Base-by-base conservation (phyloP, 2,113 vertebrate species). In the Sitta europaea region DNA sequence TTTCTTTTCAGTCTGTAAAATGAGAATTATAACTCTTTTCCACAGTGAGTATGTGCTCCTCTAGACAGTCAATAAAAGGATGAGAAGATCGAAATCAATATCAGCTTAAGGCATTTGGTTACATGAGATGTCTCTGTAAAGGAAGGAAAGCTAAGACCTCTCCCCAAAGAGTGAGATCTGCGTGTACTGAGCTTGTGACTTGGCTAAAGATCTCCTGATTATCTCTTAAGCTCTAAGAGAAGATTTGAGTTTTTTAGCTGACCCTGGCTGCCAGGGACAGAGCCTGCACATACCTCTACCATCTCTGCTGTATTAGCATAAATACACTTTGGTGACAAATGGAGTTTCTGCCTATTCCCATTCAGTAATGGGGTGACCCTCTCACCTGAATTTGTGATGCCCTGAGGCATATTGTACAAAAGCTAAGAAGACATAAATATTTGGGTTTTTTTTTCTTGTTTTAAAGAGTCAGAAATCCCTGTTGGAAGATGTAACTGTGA, bases 81-180 rank as follows among this genome's bases (percentile, higher is more conserved):
- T 36, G 23, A 88, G 84, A 66, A 85, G 67, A 76, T 36, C 92
- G 22, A 94, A 93, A 94, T 96, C 94, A 80, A 93, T 97, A 82
- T 12, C 54, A 90, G 50, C 71, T 92, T 91, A 82, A 85, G 58
- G 77, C 54, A 31, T 92, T 58, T 77, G 63, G 63, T 94, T 91
- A 73, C 54, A 48, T 48, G 59, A 88, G 58, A 80, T 85, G 74
- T 86, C 82, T 65, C 54, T 90, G 51, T 68, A 65, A 89, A 79
- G 75, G 51, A 92, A 91, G 42, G 40, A 76, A 57, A 86, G 71
- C 43, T 50, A 83, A 76, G 59, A 70, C 83, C 28, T 92, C 50
- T 76, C 59, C 50, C 67, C 59, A 58, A 11, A 78, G 71, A 70
- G 45, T 23, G 45, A 85, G 58, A 45, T 63, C 57, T 65, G 76